Percentiles rank a stretch among this genome's conserved stretches.
Evolutionary conservation across 2,797 vertebrate species (phyloP).

Genomic region (Pampus argenteus): DNA sequence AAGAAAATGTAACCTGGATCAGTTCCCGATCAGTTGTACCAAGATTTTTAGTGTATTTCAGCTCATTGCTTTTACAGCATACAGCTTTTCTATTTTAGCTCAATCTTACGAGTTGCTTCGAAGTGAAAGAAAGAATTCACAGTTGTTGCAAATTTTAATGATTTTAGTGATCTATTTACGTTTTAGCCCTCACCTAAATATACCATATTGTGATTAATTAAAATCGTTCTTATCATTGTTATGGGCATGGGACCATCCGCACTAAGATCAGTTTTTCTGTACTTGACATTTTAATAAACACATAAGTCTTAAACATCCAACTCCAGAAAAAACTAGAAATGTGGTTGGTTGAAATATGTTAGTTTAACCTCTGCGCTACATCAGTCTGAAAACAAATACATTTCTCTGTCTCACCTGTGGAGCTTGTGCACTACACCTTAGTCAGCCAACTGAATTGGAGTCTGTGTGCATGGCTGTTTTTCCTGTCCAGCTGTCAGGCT

Average conservation of each 20-base stretch:
- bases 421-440: not conserved
- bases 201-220: not conserved
- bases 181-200: not conserved
- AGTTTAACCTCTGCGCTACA: not conserved
- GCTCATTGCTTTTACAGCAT: too few species aligned
- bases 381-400: not conserved
- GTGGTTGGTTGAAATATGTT: not conserved
- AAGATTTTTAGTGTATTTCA: too few species aligned
- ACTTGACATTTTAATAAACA: not conserved
- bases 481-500: constrained; percentile 33
- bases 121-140: too few species aligned
- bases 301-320: not conserved
- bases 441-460: constrained; percentile 3
- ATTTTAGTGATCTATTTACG: not conserved
- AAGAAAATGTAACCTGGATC: too few species aligned
- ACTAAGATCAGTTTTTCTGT: not conserved
- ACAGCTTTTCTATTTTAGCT: too few species aligned
- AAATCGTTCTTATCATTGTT: not conserved
- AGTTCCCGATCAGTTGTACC: too few species aligned
- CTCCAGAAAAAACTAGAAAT: not conserved
- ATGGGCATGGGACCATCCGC: not conserved
- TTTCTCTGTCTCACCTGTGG: constrained; percentile 9
- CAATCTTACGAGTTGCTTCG: too few species aligned
- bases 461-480: constrained; percentile 21
- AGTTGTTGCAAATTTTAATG: not conserved